Evolutionary conservation across 2,888 invertebrate genomes (phyloP), one percentile per base, ranked within the genome.

Genomic region (Brenthis hecate): DNA sequence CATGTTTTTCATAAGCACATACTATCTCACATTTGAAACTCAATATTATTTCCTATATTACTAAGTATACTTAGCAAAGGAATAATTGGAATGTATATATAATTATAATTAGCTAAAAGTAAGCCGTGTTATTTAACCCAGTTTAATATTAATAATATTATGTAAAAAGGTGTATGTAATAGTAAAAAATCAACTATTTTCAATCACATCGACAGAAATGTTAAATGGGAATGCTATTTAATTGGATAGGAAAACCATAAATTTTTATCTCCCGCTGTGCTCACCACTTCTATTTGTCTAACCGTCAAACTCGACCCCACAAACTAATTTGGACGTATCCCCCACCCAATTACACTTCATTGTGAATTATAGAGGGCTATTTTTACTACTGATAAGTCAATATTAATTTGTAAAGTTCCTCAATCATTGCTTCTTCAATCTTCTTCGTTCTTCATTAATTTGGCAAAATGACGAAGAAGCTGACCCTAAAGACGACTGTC

Each of bases 241-340:
- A 43, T 43, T 43, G 51, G 50, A 23, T 28, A 56, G 56, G 16
- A 47, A 50, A 65, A 48, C 32, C 28, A 16, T 65, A 56, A 65
- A 55, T 11, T 43, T 62, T 16, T n/a, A 51, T 51, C 51, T 53
- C 51, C 51, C 16, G 51, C 51, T 16, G 51, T 16, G 8, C 36
- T 16, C 16, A 60, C 32, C n/a, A 50, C 48, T 60, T 53, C 60
- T 55, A 55, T 60, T 60, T 54, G 61, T 66, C 66, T 66, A 36
- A 66, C 36, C 53, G 61, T 61, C 61, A 43, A 61, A 56, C 53
- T 65, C 60, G 56, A 70, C 70, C 68, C 65, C 65, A 70, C 64
- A 65, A 71, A 68, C 62, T 65, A 71, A 71, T 71, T 71, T 71
- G 65, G 55, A 53, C 61, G 53, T 50, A 68, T 47, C 71, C 71